Evolutionary conservation across 2,797 vertebrate species (phyloP).

Genomic region (Meda fulgida): DNA sequence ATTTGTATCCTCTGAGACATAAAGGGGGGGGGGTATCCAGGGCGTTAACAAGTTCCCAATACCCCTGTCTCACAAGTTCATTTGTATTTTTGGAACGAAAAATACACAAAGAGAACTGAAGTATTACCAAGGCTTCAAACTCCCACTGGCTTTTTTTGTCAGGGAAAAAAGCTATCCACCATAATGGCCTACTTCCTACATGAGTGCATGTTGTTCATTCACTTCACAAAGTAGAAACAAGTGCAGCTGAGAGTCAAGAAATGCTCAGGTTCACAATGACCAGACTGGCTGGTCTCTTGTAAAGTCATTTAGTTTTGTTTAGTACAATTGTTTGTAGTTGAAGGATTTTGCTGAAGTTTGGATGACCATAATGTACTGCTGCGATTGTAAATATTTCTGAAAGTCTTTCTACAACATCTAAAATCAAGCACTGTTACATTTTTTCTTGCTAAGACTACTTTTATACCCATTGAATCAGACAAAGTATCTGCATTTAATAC

Average conservation of each 20-base stretch:
- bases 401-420: neutral
- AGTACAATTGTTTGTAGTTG: neutral
- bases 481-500: too few relatives aligned
- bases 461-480: too few relatives aligned
- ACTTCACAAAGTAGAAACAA: slow-evolving; percentile 53
- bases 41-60: slow-evolving; percentile 43
- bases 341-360: slow-evolving; percentile 4
- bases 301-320: neutral
- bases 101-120: slow-evolving; percentile 50
- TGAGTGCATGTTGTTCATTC: slow-evolving; percentile 21
- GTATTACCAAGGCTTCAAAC: slow-evolving; percentile 51
- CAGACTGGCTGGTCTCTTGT: slow-evolving; percentile 22
- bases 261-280: slow-evolving; percentile 49
- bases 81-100: slow-evolving; percentile 58
- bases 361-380: neutral
- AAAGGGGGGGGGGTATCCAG: too few relatives aligned
- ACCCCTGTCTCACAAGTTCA: slow-evolving; percentile 53
- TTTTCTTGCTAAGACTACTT: too few relatives aligned
- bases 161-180: slow-evolving; percentile 52
- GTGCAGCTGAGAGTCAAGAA: slow-evolving; percentile 39
- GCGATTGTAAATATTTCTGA: neutral
- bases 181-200: slow-evolving; percentile 55
- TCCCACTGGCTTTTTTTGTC: slow-evolving; percentile 57
- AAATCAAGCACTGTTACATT: neutral
- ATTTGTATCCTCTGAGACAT: slow-evolving; percentile 53